phyloP scores from a whole-genome alignment of 2,113 vertebrate species.

The Recurvirostra avosetta region DNA sequence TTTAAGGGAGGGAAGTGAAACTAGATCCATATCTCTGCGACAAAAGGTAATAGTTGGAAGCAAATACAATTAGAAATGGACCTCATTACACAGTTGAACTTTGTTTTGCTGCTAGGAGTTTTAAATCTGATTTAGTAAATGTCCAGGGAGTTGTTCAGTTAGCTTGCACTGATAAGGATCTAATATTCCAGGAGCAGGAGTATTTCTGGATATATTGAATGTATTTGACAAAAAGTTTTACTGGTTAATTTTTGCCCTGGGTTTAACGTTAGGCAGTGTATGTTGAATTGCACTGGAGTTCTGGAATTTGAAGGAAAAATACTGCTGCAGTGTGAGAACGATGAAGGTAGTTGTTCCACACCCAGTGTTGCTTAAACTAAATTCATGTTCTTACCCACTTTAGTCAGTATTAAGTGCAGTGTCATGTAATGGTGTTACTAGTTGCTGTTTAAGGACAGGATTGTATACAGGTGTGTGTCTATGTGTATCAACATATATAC shows the following conservation, averaged over 20 bases:
- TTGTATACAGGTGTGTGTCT: rapidly evolving
- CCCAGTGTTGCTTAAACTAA: neutral
- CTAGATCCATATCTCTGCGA: slow-evolving; percentile 6
- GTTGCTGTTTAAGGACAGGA: neutral
- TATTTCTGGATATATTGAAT: neutral
- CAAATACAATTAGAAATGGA: slow-evolving; percentile 13
- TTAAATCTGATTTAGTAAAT: neutral
- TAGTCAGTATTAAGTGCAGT: neutral
- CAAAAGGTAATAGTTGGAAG: slow-evolving; percentile 17
- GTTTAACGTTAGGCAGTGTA: neutral
- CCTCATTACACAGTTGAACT: neutral
- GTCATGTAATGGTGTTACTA: neutral
- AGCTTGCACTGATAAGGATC: neutral
- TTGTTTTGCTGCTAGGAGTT: neutral
- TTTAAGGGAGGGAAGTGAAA: slow-evolving; percentile 55
- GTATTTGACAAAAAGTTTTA: neutral
- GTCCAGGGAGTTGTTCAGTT: neutral
- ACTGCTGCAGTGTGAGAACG: neutral
- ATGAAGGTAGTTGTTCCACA: neutral
- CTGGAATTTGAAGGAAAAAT: neutral
- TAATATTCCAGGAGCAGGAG: neutral
- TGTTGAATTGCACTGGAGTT: neutral
- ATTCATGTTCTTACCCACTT: neutral
- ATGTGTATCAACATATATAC: neutral
- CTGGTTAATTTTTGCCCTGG: neutral